These are phyloP conservation scores for Ceratina calcarata DNA, from an alignment of 1,140 invertebrate genomes.

Conservation along the genomic window DNA sequence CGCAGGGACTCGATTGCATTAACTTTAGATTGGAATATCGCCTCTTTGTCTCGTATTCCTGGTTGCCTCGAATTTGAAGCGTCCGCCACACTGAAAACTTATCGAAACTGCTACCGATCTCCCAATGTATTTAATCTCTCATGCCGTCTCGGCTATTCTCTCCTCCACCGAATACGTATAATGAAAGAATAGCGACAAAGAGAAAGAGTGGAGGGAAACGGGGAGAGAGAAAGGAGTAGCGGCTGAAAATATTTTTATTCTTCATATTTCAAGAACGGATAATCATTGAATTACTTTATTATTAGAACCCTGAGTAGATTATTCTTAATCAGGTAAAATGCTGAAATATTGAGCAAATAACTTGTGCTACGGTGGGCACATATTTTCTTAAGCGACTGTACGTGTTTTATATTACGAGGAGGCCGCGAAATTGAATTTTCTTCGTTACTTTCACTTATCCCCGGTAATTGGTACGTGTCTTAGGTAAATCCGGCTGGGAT, in stretches of 20 bases:
- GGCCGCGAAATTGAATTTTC: slow-evolving; percentile 47
- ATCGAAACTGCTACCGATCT: slow-evolving; percentile 29
- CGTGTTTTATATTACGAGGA: not conserved
- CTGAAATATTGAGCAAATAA: too few relatives aligned
- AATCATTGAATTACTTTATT: too few relatives aligned
- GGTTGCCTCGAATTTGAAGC: too few relatives aligned
- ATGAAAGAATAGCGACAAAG: not conserved
- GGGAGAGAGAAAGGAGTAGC: not conserved
- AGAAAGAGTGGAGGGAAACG: too few relatives aligned
- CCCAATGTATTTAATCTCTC: slow-evolving; percentile 21
- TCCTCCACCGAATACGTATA: not conserved
- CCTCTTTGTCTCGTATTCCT: not conserved
- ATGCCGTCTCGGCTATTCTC: not conserved
- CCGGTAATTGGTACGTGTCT: slow-evolving; percentile 19
- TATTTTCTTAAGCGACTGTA: too few relatives aligned
- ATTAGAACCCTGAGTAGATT: too few relatives aligned
- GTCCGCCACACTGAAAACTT: not conserved
- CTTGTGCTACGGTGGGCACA: too few relatives aligned
- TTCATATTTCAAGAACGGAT: too few relatives aligned
- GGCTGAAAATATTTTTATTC: not conserved
- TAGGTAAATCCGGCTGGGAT: slow-evolving; percentile 28
- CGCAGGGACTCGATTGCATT: not conserved
- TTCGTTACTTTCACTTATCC: slow-evolving; percentile 7
- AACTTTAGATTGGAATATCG: slow-evolving; percentile 10
- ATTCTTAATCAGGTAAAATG: too few relatives aligned